Evolutionary conservation across 2,797 vertebrate genomes (phyloP).

Genomic region (Babyrousa celebensis): DNA sequence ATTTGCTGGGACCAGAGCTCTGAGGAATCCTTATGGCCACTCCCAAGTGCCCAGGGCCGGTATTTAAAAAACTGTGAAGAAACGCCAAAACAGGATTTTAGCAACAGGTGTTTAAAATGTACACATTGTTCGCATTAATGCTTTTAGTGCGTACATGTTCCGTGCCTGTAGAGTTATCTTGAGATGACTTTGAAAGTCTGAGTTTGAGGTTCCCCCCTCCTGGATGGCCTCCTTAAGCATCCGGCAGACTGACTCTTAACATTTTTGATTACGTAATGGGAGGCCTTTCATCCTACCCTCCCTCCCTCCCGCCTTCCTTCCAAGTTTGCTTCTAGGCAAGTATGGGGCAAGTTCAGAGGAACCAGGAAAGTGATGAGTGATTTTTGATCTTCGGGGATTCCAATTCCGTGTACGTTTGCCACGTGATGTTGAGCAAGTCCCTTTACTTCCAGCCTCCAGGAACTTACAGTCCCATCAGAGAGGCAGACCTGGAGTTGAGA

Average conservation of each 20-base stretch:
- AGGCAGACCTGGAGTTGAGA: neutral
- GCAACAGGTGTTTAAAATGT: neutral
- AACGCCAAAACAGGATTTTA: conserved; percentile 1
- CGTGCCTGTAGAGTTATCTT: neutral
- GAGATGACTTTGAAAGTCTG: neutral
- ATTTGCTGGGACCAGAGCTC: neutral
- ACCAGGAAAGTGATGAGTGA: neutral
- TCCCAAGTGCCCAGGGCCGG: neutral
- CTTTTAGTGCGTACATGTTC: neutral
- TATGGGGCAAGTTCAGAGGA: neutral
- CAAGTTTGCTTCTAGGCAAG: neutral
- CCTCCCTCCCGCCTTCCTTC: neutral
- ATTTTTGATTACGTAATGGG: neutral
- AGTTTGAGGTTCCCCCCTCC: neutral
- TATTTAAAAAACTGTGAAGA: neutral
- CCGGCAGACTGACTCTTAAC: neutral
- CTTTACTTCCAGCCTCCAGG: neutral
- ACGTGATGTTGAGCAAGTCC: neutral
- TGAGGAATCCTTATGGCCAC: neutral
- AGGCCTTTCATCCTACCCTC: neutral
- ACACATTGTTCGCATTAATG: neutral
- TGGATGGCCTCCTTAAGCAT: neutral
- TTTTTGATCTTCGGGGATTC: neutral
- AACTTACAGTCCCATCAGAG: neutral
- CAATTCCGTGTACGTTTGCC: neutral